Conservation (phyloP, 1,140 invertebrate genomes). For the Papilio dardanus region DNA sequence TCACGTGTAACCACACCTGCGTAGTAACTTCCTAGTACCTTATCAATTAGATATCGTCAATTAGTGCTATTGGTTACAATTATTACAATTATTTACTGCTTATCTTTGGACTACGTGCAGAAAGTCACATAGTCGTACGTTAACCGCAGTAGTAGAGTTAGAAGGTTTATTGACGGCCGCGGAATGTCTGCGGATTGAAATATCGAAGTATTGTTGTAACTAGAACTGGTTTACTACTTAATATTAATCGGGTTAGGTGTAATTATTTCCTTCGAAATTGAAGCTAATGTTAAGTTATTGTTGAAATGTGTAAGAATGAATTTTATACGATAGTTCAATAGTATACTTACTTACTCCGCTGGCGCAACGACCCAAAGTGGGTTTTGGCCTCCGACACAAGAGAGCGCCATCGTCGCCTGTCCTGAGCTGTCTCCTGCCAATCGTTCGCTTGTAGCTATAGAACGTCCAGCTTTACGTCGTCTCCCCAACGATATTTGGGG, state of each 20-base stretch:
- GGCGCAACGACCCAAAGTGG: too few species aligned
- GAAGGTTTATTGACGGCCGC: neutral
- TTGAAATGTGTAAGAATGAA: too few species aligned
- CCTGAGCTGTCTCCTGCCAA: too few species aligned
- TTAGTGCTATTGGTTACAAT: conserved; percentile 23
- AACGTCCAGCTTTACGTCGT: too few species aligned
- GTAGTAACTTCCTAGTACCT: conserved; percentile 24
- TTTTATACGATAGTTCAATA: too few species aligned
- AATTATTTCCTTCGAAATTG: neutral
- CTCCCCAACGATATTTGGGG: too few species aligned
- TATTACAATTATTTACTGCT: conserved; percentile 30
- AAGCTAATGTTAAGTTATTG: neutral
- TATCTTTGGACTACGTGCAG: conserved; percentile 38
- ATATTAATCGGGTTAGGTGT: neutral
- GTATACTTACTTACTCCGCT: too few species aligned
- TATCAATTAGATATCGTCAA: conserved; percentile 25
- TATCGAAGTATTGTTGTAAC: neutral
- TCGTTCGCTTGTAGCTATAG: too few species aligned
- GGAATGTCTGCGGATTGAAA: neutral
- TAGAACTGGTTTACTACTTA: too few species aligned
- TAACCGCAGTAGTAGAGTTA: neutral
- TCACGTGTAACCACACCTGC: conserved; percentile 12
- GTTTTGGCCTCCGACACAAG: too few species aligned
- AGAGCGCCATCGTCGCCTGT: too few species aligned
- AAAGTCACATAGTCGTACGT: conserved; percentile 32